phyloP scores from a whole-genome alignment of 2,888 invertebrate species.

The Zaprionus obscuricornis region DNA sequence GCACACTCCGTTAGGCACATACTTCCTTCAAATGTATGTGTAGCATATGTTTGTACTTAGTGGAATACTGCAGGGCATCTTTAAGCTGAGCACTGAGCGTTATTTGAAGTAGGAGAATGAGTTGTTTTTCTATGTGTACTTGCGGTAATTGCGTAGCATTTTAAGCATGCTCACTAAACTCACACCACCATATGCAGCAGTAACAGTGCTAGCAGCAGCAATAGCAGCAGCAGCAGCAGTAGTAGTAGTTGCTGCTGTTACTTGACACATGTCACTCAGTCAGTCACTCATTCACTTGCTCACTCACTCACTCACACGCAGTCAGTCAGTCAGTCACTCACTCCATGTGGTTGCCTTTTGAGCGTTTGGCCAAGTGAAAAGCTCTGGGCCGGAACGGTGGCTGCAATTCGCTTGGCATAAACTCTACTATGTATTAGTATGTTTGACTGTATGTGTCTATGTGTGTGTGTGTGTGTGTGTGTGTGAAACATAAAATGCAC shows the following conservation, averaged over 20 bases:
- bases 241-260: constrained; percentile 58
- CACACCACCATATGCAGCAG: constrained; percentile 32
- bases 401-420: constrained; percentile 36
- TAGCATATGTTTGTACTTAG: too few relatives aligned
- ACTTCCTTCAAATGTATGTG: too few relatives aligned
- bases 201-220: neutral
- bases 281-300: constrained; percentile 49
- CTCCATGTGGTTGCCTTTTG: constrained; percentile 38
- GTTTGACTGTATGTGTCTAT: too few relatives aligned
- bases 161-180: constrained; percentile 60
- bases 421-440: constrained; percentile 47
- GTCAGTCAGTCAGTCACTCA: constrained; percentile 31
- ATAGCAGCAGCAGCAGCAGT: constrained; percentile 10
- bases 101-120: constrained; percentile 7
- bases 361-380: constrained; percentile 47
- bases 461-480: neutral
- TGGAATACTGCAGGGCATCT: constrained; percentile 51
- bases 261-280: constrained; percentile 76
- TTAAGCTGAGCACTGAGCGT: constrained; percentile 21
- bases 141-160: constrained; percentile 72
- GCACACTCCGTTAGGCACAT: too few relatives aligned
- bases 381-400: constrained; percentile 15
- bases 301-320: constrained; percentile 13
- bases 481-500: constrained; percentile 51
- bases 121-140: constrained; percentile 49